A percentile compares a stretch with the other conserved stretches of the same genome.
phyloP scores from a whole-genome alignment of 92 coral and sea anemone species.

The Epizoanthus stellaris region DNA sequence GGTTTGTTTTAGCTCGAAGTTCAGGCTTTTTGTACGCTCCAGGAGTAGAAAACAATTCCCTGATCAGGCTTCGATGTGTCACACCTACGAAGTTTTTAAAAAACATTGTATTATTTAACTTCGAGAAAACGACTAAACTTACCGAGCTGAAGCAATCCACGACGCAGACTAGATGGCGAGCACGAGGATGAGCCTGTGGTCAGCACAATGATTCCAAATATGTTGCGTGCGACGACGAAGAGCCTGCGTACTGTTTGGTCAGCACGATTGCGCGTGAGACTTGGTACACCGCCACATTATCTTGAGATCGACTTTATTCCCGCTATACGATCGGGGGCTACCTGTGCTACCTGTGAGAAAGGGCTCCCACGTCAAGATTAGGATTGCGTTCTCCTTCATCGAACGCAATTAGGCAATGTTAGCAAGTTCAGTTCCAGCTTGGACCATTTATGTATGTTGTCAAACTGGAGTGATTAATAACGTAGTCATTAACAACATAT shows the following conservation, averaged over 20 bases:
- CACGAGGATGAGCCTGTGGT: neutral
- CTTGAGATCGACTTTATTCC: no score
- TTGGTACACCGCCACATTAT: neutral
- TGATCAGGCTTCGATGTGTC: constrained; percentile 4
- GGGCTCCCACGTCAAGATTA: neutral
- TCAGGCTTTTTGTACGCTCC: constrained; percentile 15
- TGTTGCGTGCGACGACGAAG: neutral
- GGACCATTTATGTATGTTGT: no score
- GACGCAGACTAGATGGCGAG: neutral
- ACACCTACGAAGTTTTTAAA: neutral
- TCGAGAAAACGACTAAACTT: neutral
- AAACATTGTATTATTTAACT: constrained; percentile 3
- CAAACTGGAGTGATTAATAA: no score
- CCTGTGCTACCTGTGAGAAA: neutral
- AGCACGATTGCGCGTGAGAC: neutral
- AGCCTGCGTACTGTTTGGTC: neutral
- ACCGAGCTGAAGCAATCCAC: neutral
- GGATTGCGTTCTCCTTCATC: neutral
- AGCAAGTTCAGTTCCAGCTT: no score
- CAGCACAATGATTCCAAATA: neutral
- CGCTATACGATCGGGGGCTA: no score
- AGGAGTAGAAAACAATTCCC: constrained; percentile 7
- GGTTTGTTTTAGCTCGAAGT: constrained; percentile 10
- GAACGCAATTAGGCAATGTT: neutral
- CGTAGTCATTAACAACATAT: no score